Evolutionary conservation across 37 sponge, comb jelly and placozoan species (phyloP).

Genomic region (Eunapius fragilis): DNA sequence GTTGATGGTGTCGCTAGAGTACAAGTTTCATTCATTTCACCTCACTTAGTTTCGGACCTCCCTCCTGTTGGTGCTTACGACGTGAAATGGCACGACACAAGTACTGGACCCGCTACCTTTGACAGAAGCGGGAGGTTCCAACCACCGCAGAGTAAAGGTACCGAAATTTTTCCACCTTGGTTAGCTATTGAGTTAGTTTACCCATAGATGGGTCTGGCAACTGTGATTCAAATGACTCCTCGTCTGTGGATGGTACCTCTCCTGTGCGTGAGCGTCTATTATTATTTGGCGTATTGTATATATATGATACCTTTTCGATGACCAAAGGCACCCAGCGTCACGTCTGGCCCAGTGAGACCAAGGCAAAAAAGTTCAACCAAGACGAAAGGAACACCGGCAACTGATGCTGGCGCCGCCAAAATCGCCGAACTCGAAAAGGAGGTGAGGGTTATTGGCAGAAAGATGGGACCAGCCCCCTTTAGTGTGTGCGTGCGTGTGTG

Average conservation of each 20-base stretch:
- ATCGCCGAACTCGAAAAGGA: not conserved
- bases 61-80: slow-evolving; percentile 38
- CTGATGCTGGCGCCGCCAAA: slow-evolving; percentile 1
- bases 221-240: not conserved
- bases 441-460: too few relatives aligned
- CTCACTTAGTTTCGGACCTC: slow-evolving; percentile 1
- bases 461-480: too few relatives aligned
- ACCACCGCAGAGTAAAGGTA: not conserved
- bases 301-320: not conserved
- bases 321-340: not conserved
- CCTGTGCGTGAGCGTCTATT: not conserved
- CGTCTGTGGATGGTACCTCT: not conserved
- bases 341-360: not conserved
- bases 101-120: slow-evolving; percentile 8
- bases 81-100: slow-evolving; percentile 12
- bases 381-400: not conserved
- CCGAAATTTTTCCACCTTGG: too few relatives aligned
- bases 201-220: not conserved
- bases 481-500: too few relatives aligned
- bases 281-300: not conserved
- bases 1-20: too few relatives aligned
- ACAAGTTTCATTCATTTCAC: not conserved
- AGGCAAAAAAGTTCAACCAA: not conserved
- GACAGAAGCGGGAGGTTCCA: slow-evolving; percentile 27
- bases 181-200: too few relatives aligned